Conservation (phyloP, 2,113 vertebrate genomes). For the Chamaea fasciata region DNA sequence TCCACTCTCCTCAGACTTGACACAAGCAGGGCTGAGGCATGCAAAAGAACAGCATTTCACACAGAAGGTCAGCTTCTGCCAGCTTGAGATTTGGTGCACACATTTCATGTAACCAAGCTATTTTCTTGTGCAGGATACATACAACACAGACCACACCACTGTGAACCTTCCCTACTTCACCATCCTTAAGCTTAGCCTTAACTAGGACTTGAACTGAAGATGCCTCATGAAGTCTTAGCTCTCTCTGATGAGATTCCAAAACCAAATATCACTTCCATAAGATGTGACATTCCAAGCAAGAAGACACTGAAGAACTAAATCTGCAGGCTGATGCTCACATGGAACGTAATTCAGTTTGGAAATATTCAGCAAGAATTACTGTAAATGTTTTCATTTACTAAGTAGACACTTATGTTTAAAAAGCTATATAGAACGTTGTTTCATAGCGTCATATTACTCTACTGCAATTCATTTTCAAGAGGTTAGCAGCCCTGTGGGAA, state of each 20-base stretch:
- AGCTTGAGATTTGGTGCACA: neutral
- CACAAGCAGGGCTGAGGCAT: neutral
- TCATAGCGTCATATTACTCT: neutral
- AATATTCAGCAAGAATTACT: neutral
- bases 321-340: neutral
- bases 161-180: neutral
- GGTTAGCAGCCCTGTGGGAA: neutral
- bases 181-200: neutral
- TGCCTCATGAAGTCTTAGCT: neutral
- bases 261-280: neutral
- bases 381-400: neutral
- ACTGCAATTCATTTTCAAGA: neutral
- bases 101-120: neutral
- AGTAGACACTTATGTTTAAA: neutral
- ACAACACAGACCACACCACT: neutral
- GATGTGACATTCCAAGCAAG: neutral
- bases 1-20: neutral
- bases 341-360: neutral
- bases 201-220: neutral
- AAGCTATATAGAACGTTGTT: neutral
- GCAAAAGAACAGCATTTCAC: conserved; percentile 18
- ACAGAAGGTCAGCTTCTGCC: neutral
- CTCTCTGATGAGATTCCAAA: neutral
- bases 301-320: neutral
- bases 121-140: neutral